Evolutionary conservation across 2,888 invertebrate species (phyloP), one percentile per base, ranked within the genome.

Genomic region (Megastigmus dorsalis): DNA sequence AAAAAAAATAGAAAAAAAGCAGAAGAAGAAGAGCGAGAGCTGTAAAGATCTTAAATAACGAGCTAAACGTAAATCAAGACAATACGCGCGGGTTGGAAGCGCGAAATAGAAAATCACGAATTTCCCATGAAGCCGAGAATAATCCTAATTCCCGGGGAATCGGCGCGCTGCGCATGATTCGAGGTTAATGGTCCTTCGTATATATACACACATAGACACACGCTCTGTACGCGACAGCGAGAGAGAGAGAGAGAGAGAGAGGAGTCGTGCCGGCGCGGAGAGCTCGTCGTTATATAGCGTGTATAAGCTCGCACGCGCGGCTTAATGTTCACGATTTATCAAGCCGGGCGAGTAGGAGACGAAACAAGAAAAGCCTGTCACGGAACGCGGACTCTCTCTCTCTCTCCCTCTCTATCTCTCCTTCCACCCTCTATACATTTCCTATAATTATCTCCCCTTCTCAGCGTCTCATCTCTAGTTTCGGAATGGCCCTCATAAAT

Each of bases 311-410:
- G 71, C 50, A 20, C 43, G 41, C 66, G 41, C 13, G 72, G 60
- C 79, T 82, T 82, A 81, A 83, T 81, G 82, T 80, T 78, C 79
- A 71, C 81, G 79, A 80, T 82, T 82, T 78, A 81, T 82, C 81
- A 82, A 81, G 76, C 79, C 70, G 26, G 73, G 55, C 78, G 78
- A 80, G 65, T 55, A 63, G 77, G 81, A 80, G 78, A 81, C 78
- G 79, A 81, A 82, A 81, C 79, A 78, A 81, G 81, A 80, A 78
- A 80, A 79, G 78, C 79, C 78, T 74, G 78, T 74, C 74, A 62
- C 68, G 59, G 26, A 68, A n/a, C 65, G 52, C 57, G 33, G 45
- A 67, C 70, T 76, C 54, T 74, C 65, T 36, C 59, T 41, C 52
- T 15, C 60, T 54, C 70, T 59, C 60, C 52, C 63, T 57, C 59